Base-by-base conservation (phyloP, 2,888 invertebrate species). In the Horisme vitalbata region DNA sequence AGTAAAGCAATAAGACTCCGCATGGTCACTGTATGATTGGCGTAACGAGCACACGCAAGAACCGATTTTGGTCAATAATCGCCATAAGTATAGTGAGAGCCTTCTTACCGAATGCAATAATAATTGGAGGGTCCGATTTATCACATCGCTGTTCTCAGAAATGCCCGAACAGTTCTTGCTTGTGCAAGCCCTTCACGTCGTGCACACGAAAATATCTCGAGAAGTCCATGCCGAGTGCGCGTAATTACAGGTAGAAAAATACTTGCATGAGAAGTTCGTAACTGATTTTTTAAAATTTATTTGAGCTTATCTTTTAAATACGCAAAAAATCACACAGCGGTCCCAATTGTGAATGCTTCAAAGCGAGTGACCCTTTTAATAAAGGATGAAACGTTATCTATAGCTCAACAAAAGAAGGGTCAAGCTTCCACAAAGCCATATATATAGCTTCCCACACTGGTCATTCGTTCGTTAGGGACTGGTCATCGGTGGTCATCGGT, bases 61-160 rank as follows among this genome's bases (percentile, higher is more conserved):
- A 76, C 81, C 75, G 83, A 86, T 84, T 83, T 86, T 85, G 85
- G 84, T 75, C 83, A 85, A 82, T 87, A 86, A 87, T 81, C 82
- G 77, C 75, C 71, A 72, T 85, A 86, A 85, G 83, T 84, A 82
- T 79, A 79, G 80, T 75, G 70, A 83, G 79, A 76, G 83, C 83
- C 81, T 84, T 85, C 82, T 76, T 74, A 80, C 84, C 78, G 81
- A 87, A 86, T 86, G 82, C 79, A 79, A 85, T 82, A 83, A 87
- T 89, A 87, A 88, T 87, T 87, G 85, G 85, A 72, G 85, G 86
- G 83, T 83, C 77, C 84, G 83, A 84, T 86, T 88, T 86, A 87
- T 87, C 88, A 88, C 86, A 83, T 83, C 73, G 63, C 76, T 77
- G 78, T 89, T 88, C 88, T 82, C 80, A 77, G 88, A 89, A 88